These are phyloP conservation scores for Polyommatus icarus DNA, from an alignment of 2,888 invertebrate genomes.

Conservation along the genomic window DNA sequence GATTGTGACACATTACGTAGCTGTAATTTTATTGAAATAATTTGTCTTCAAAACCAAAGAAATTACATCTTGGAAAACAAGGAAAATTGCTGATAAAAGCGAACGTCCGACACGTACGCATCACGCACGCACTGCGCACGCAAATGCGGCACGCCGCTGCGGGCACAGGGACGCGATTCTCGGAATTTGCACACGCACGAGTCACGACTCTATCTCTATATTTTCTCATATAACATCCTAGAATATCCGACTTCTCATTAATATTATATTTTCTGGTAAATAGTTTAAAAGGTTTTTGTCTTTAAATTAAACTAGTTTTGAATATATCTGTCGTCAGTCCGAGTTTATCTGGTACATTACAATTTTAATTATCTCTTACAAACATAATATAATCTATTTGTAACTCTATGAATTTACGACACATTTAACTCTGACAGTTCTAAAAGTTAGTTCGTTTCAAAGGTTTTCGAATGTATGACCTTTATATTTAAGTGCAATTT, in stretches of 20 bases:
- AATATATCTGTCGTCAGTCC: neutral
- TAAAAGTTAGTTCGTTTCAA: constrained; percentile 14
- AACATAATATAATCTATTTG: neutral
- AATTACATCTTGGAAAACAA: neutral
- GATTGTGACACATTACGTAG: neutral
- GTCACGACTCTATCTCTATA: neutral
- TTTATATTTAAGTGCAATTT: constrained; percentile 39
- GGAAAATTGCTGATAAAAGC: neutral
- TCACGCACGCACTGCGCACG: neutral
- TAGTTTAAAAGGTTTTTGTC: too few species aligned
- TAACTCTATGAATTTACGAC: constrained; percentile 17
- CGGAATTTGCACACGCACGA: neutral
- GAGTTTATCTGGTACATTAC: neutral
- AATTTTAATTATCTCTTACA: neutral
- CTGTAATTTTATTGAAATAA: neutral
- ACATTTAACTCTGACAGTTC: neutral
- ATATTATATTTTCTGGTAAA: too few species aligned
- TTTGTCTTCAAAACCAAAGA: neutral
- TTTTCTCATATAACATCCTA: neutral
- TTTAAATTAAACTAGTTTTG: neutral
- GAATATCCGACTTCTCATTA: neutral
- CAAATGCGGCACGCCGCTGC: neutral
- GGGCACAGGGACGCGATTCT: neutral
- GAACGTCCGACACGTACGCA: neutral
- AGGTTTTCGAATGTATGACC: constrained; percentile 26